Base-by-base conservation (phyloP, 2,888 invertebrate genomes). In the Ochlodes sylvanus region DNA sequence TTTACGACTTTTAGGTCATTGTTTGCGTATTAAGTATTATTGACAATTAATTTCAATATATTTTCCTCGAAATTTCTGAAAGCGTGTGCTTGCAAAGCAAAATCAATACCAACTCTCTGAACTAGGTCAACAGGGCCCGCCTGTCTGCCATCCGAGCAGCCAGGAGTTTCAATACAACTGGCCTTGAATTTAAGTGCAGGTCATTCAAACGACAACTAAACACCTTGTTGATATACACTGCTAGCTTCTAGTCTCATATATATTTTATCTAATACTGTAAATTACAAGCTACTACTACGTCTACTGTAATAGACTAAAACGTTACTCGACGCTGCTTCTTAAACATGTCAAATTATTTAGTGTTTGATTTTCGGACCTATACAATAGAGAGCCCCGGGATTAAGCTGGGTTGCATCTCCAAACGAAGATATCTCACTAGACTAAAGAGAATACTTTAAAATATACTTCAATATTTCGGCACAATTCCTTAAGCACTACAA, bases 101-200 rank as follows among this genome's bases (percentile, higher is more conserved):
- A 67, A 67, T 61, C 67, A 61, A 67, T 67, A 67, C 60, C 54
- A 55, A 55, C 34, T 60, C 52, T 47, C 32, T 47, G 55, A 67
- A 67, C 34, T 67, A 34, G 67, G 67, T 67, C 67, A 67, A 4
- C 54, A 19, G 58, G 57, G 15, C 27, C 58, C 32, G 55, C 61
- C 41, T 54, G 58, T 60, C 58, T 50, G 17, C 50, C 41, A 54
- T 42, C 19, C 54, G 60, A 67, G 55, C 32, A 44, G 10, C 38
- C 54, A 67, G 67, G 67, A 67, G 54, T 61, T 60, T 60, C 66
- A 60, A 66, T 60, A 66, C 57, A 32, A 38, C 32, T 54, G 58
- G 60, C 66, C 66, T 66, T 66, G 66, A 66, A 66, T 58, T 12
- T n/a, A 58, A 57, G 56, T 41, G 57, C 66, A 66, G 58, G 58